phyloP scores from a whole-genome alignment of 1,140 invertebrate species.

The Scaptomyza hsui region DNA sequence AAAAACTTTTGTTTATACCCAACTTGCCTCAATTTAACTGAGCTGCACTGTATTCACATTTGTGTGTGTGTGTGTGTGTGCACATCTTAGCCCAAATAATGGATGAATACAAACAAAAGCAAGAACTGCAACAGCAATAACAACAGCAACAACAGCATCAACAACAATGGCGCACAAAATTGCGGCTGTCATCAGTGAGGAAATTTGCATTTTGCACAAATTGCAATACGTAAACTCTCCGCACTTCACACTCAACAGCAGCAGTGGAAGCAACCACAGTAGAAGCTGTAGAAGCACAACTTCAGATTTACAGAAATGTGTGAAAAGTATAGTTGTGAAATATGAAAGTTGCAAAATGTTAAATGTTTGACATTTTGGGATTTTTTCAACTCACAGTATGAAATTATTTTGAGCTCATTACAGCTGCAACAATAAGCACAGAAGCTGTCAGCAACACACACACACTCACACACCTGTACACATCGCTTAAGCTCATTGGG shows the following conservation, averaged over 20 bases:
- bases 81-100: constrained; percentile 63
- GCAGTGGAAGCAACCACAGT: background rate
- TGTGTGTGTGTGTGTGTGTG: constrained; percentile 2
- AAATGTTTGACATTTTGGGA: constrained; percentile 26
- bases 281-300: background rate
- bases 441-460: constrained; percentile 14
- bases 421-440: constrained; percentile 19
- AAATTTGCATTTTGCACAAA: constrained; percentile 81
- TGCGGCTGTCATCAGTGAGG: constrained; percentile 80
- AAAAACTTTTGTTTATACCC: background rate
- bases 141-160: constrained; percentile 22
- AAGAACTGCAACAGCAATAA: constrained; percentile 19
- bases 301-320: background rate
- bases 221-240: constrained; percentile 74
- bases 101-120: constrained; percentile 59
- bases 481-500: constrained; percentile 47
- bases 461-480: constrained; percentile 22
- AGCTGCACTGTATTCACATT: background rate
- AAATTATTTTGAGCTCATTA: constrained; percentile 67
- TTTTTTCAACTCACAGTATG: constrained; percentile 19
- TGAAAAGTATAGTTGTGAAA: background rate
- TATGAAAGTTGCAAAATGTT: constrained; percentile 32
- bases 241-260: constrained; percentile 18
- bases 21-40: constrained; percentile 6
- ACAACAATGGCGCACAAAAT: constrained; percentile 75